Base-by-base conservation (phyloP, 2,888 invertebrate species). In the Homarus gammarus region DNA sequence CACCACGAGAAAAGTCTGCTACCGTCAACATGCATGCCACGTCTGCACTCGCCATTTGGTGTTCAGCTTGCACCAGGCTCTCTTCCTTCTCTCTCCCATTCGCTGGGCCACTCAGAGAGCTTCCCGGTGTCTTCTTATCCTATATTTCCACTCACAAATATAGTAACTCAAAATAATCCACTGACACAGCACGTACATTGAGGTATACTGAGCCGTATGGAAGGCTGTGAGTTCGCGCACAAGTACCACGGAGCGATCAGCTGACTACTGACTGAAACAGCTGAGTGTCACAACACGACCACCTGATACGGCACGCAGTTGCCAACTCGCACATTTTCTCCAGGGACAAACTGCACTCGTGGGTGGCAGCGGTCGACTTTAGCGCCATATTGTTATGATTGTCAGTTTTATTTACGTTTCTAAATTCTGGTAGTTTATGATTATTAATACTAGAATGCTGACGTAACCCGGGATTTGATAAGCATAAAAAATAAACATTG, bases 201-300 rank as follows among this genome's bases (percentile, higher is more conserved):
- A 51, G 36, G 83, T 36, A 72, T 49, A 72, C n/a, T 51, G 83
- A 70, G 72, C 72, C 83, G 83, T 83, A 83, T 72, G 83, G 72
- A 51, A 51, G 40, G 81, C 22, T 27, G 72, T 10, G 36, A 44
- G 40, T 36, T 68, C 75, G 49, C 87, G 61, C 83, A 88, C 83
- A 36, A 68, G 51, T 64, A 44, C 75, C 77, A 51, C 75, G 61
- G 77, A 51, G 36, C 87, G 87, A 88, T 88, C 87, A 88, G 87
- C 87, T 88, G 87, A 88, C 87, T 88, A 88, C 87, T 88, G 83
- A 82, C 75, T 82, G 87, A 88, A 88, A 88, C 87, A 88, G 87
- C 87, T 88, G 87, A 88, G 87, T 82, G 83, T 82, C 87, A 88
- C 87, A 88, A 88, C 82, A 88, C 87, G 36, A 88, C 87, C 87